Evolutionary conservation across 2,797 vertebrate species (phyloP).

Genomic region (Enteromius thamalakanensis): DNA sequence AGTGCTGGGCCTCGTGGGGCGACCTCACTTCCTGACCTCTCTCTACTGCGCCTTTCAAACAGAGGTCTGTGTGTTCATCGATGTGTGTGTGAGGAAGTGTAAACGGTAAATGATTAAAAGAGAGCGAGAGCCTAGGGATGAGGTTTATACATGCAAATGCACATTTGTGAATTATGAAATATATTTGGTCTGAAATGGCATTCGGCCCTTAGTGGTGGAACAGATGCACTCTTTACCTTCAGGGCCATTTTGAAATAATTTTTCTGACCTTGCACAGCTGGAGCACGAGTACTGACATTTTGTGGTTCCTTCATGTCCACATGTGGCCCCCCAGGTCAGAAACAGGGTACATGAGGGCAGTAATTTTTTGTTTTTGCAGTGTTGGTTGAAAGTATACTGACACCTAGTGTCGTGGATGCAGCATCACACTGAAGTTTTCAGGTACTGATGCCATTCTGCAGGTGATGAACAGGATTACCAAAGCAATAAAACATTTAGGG

Average conservation of each 20-base stretch:
- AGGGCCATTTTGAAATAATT: slow-evolving; percentile 10
- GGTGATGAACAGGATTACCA: background rate
- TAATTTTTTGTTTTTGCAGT: background rate
- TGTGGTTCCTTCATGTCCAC: slow-evolving; percentile 6
- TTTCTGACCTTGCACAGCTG: slow-evolving; percentile 6
- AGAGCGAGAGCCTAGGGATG: background rate
- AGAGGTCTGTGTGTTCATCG: slow-evolving; percentile 71
- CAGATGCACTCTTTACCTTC: slow-evolving; percentile 34
- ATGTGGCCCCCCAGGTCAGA: background rate
- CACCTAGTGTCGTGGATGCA: slow-evolving; percentile 18
- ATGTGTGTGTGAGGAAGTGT: background rate
- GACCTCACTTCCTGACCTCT: slow-evolving; percentile 90
- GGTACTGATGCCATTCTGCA: background rate
- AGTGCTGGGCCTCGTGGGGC: slow-evolving; percentile 81
- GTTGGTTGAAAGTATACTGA: background rate
- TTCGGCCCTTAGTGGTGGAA: background rate
- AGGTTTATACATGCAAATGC: slow-evolving; percentile 4
- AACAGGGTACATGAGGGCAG: background rate
- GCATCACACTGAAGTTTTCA: background rate
- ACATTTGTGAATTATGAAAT: slow-evolving; percentile 28
- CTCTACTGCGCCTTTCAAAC: slow-evolving; percentile 92
- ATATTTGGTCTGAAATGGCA: slow-evolving; percentile 23
- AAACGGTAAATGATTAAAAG: slow-evolving; percentile 17
- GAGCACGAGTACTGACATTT: background rate
- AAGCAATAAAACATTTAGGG: background rate